These are phyloP conservation scores for Morone chrysops DNA, from an alignment of 2,113 vertebrate species.

Conservation along the genomic window DNA sequence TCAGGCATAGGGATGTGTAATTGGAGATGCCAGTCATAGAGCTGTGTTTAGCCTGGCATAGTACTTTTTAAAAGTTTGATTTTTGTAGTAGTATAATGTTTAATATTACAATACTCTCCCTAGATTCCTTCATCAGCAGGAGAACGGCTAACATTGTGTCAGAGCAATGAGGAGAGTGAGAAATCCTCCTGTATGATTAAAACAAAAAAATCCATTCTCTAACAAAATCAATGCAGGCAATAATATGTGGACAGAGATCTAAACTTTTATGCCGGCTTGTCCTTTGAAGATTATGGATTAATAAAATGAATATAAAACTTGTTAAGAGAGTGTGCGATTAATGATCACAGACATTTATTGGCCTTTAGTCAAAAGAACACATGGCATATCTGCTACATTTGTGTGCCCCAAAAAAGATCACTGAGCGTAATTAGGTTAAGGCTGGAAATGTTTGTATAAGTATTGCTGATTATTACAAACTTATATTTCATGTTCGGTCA, in stretches of 20 bases:
- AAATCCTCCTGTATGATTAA: not conserved
- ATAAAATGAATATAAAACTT: conserved; percentile 16
- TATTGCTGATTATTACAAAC: not conserved
- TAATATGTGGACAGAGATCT: not conserved
- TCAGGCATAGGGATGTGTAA: conserved; percentile 43
- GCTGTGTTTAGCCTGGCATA: not conserved
- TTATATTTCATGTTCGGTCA: not conserved
- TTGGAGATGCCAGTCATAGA: conserved; percentile 20
- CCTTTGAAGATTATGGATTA: conserved; percentile 21
- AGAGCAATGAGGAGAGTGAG: conserved; percentile 13
- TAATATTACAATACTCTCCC: conserved; percentile 27
- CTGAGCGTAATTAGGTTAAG: conserved; percentile 7
- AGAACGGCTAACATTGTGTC: not conserved
- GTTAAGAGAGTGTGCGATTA: conserved; percentile 12
- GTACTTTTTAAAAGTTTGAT: not conserved
- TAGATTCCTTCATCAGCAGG: conserved; percentile 13
- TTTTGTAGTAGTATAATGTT: conserved; percentile 41
- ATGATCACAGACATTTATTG: conserved; percentile 20
- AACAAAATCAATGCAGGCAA: not conserved
- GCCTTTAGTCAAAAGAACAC: conserved; percentile 21
- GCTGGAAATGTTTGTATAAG: conserved; percentile 10
- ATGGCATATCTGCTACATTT: conserved; percentile 4
- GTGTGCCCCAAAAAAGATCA: conserved; percentile 19
- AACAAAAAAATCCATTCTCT: too few species aligned
- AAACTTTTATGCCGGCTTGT: conserved; percentile 3